Evolutionary conservation across 2,888 invertebrate species (phyloP).

Genomic region (Agonopterix alstromeriana): DNA sequence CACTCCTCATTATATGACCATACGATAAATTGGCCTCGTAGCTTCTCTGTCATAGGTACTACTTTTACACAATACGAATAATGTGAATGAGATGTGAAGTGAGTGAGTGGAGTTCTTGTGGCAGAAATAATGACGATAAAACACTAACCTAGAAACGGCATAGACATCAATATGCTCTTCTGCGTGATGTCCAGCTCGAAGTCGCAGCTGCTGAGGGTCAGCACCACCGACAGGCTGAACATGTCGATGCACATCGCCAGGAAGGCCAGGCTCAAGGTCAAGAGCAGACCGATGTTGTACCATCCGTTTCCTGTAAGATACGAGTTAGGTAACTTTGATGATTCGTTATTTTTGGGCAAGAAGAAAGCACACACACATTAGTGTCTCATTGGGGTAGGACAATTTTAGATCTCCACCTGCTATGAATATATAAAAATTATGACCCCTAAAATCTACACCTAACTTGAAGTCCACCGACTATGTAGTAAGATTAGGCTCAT

Average conservation of each 20-base stretch:
- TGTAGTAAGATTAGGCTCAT: neutral
- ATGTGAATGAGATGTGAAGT: neutral
- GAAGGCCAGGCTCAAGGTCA: slow-evolving; percentile 22
- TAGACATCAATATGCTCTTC: slow-evolving; percentile 11
- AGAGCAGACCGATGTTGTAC: slow-evolving; percentile 32
- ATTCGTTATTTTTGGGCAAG: neutral
- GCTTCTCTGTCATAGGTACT: neutral
- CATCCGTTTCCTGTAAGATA: slow-evolving; percentile 28
- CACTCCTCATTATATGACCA: no score
- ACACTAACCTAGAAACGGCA: neutral
- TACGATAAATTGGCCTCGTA: neutral
- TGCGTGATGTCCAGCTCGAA: slow-evolving; percentile 40
- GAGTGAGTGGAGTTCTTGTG: neutral
- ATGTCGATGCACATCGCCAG: slow-evolving; percentile 37
- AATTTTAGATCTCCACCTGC: neutral
- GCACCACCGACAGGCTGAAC: slow-evolving; percentile 42
- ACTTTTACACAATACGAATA: neutral
- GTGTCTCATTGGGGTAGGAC: neutral
- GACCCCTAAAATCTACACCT: no score
- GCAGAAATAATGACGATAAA: neutral
- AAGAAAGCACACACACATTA: neutral
- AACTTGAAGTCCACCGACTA: no score
- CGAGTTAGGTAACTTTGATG: neutral
- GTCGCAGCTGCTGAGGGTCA: slow-evolving; percentile 33
- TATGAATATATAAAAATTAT: neutral